Percentiles rank a stretch among this genome's conserved stretches.
Evolutionary conservation across 2,797 vertebrate species (phyloP).

Genomic region (Cheirogaleus major): DNA sequence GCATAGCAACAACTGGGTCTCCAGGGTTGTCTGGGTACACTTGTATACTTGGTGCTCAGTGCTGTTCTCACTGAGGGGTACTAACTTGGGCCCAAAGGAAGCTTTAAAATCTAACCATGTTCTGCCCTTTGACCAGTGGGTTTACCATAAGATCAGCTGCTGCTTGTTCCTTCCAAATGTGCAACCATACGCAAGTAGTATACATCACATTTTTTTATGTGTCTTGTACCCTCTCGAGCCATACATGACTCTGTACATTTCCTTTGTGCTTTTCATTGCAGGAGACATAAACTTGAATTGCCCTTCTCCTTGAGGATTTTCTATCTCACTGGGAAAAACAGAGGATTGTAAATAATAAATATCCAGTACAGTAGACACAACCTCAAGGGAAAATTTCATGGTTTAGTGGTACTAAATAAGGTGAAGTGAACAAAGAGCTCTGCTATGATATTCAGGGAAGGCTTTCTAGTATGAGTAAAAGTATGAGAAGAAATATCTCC

Average conservation of each 20-base stretch:
- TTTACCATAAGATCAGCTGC: not conserved
- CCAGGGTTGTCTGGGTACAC: not conserved
- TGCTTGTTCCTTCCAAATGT: not conserved
- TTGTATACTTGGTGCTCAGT: no score
- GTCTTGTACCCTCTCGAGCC: not conserved
- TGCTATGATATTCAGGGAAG: not conserved
- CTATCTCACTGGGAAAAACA: not conserved
- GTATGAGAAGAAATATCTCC: not conserved
- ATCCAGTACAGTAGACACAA: not conserved
- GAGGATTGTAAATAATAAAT: not conserved
- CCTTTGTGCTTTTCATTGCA: not conserved
- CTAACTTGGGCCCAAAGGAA: not conserved
- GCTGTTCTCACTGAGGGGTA: not conserved
- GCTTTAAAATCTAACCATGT: not conserved
- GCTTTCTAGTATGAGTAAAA: not conserved
- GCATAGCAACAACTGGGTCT: fast-evolving
- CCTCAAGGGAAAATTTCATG: not conserved
- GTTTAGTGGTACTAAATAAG: not conserved
- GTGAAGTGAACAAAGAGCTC: not conserved
- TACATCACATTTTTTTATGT: not conserved
- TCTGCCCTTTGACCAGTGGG: not conserved
- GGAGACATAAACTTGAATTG: not conserved
- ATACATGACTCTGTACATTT: not conserved
- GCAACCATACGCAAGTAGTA: no score
- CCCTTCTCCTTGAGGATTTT: not conserved